Percentiles rank a stretch among this genome's conserved stretches.
phyloP scores from a whole-genome alignment of 2,888 invertebrate species.

The Zaprionus lineosus region DNA sequence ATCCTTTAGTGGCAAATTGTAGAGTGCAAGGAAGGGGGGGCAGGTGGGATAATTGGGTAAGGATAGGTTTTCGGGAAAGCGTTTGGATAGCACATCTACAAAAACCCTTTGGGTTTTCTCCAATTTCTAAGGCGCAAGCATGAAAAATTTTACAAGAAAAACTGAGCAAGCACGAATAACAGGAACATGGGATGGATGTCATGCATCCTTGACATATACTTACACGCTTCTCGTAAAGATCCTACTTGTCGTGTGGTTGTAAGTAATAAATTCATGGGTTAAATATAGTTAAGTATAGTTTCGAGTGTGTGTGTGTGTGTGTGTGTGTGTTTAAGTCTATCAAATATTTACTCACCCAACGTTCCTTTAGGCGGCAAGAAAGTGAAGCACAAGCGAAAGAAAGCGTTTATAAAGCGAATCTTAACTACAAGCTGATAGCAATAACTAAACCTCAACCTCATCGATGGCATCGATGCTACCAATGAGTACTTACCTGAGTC shows the following conservation, averaged over 20 bases:
- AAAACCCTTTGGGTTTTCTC: conserved; percentile 72
- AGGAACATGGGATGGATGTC: background rate
- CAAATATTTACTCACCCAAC: conserved; percentile 82
- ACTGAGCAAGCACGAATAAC: conserved; percentile 22
- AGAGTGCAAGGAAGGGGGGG: conserved; percentile 80
- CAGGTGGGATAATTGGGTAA: conserved; percentile 80
- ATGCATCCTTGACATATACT: conserved; percentile 41
- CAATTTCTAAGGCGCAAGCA: conserved; percentile 63
- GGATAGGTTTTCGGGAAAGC: conserved; percentile 81
- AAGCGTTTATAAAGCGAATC: conserved; percentile 14
- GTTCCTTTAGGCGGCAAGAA: conserved; percentile 79
- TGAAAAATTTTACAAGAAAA: conserved; percentile 6
- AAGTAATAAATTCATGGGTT: background rate
- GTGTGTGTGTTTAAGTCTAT: too few relatives aligned
- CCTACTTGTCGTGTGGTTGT: conserved; percentile 79
- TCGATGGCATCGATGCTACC: too few relatives aligned
- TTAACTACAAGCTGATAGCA: conserved; percentile 1
- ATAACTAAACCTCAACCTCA: too few relatives aligned
- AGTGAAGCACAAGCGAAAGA: conserved; percentile 18
- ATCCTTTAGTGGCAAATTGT: conserved; percentile 74
- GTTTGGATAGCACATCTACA: conserved; percentile 73
- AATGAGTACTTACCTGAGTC: conserved; percentile 89
- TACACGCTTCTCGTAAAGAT: conserved; percentile 83
- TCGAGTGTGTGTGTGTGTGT: too few relatives aligned
- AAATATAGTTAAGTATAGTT: too few relatives aligned